phyloP scores from a whole-genome alignment of 2,113 vertebrate genomes.

The Thryonomys swinderianus region DNA sequence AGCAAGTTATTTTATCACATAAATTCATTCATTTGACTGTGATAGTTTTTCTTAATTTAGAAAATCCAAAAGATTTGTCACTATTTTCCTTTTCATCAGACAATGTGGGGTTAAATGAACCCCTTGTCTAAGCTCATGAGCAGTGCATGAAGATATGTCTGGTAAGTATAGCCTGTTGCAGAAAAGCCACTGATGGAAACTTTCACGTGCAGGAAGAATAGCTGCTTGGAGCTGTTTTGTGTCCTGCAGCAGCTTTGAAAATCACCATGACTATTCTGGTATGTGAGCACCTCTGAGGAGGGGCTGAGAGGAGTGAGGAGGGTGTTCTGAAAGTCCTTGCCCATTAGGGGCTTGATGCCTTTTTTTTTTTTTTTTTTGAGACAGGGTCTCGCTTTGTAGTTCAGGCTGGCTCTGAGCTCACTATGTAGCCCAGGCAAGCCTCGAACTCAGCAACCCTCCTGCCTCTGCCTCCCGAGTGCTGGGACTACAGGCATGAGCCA shows the following conservation, averaged over 20 bases:
- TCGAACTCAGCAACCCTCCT: too few relatives aligned
- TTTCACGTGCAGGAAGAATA: fast-evolving
- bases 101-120: not conserved
- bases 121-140: fast-evolving
- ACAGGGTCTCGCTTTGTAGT: too few relatives aligned
- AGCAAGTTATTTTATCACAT: not conserved
- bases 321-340: conserved; percentile 37
- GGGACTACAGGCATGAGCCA: too few relatives aligned
- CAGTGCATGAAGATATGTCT: too few relatives aligned
- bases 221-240: fast-evolving
- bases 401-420: too few relatives aligned
- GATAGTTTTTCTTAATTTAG: not conserved
- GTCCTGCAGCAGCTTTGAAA: conserved; percentile 50
- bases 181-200: not conserved
- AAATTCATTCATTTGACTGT: not conserved
- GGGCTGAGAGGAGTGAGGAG: conserved; percentile 7
- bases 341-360: conserved; percentile 43
- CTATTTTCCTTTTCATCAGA: not conserved
- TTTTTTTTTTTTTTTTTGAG: too few relatives aligned
- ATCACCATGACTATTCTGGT: not conserved
- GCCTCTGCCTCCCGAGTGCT: too few relatives aligned
- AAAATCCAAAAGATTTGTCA: not conserved
- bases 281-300: conserved; percentile 38
- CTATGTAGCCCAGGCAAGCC: too few relatives aligned
- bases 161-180: fast-evolving